Conservation (phyloP, 1,140 invertebrate species). For the Drosophila paulistorum region DNA sequence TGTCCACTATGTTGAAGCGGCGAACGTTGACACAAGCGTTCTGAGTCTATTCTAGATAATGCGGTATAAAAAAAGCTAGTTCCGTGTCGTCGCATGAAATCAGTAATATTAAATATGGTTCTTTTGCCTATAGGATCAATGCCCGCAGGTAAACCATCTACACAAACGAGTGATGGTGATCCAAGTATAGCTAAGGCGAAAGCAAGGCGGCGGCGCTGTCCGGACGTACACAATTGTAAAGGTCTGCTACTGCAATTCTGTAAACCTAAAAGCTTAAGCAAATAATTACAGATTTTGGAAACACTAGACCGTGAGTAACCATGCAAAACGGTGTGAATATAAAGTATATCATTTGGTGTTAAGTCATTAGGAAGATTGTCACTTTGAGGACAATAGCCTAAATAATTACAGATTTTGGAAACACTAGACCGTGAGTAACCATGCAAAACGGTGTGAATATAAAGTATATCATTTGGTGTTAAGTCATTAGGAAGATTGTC, state of each 20-base stretch:
- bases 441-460: too few relatives aligned
- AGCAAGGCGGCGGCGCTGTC: conserved; percentile 93
- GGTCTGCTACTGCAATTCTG: conserved; percentile 20
- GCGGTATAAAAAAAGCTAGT: conserved; percentile 88
- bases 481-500: too few relatives aligned
- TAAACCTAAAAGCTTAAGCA: conserved; percentile 52
- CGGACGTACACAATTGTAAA: conserved; percentile 86
- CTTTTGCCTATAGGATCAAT: conserved; percentile 92
- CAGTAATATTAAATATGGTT: conserved; percentile 88
- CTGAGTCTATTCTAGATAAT: conserved; percentile 91
- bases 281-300: conserved; percentile 15
- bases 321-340: conserved; percentile 28
- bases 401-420: too few relatives aligned
- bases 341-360: conserved; percentile 49
- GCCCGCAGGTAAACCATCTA: conserved; percentile 86
- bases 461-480: too few relatives aligned
- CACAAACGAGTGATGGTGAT: conserved; percentile 85
- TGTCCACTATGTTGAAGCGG: conserved; percentile 93
- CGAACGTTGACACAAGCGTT: conserved; percentile 90
- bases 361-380: conserved; percentile 19
- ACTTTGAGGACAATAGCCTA: conserved; percentile 57
- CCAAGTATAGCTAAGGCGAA: conserved; percentile 95
- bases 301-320: conserved; percentile 5
- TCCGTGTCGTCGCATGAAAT: conserved; percentile 54
- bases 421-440: too few relatives aligned